Conservation (phyloP, 2,888 invertebrate genomes). For the Digitonthophagus gazella region DNA sequence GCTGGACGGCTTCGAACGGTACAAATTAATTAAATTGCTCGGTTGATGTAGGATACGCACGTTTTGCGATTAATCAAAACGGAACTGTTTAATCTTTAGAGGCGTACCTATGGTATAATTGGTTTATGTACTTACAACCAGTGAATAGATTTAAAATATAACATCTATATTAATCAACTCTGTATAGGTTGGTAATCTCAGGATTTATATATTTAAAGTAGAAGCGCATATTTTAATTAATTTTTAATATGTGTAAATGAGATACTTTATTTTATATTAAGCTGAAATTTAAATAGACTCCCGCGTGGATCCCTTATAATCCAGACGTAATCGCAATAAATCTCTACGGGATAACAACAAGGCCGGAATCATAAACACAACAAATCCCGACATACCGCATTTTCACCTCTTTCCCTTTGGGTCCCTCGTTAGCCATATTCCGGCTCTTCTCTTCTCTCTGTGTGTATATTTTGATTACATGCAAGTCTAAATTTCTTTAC, state of each 20-base stretch:
- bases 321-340: neutral
- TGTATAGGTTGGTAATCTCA: too few species aligned
- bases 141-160: neutral
- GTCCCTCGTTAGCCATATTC: slow-evolving; percentile 6
- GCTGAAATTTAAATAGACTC: neutral
- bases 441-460: neutral
- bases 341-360: neutral
- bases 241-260: too few species aligned
- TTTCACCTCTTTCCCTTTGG: neutral
- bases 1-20: neutral
- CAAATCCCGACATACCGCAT: neutral
- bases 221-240: too few species aligned
- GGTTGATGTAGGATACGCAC: neutral
- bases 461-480: neutral
- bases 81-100: neutral
- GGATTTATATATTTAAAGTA: too few species aligned
- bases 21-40: neutral
- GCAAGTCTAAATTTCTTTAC: neutral
- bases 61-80: neutral
- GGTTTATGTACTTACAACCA: neutral
- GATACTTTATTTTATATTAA: too few species aligned
- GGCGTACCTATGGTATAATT: neutral
- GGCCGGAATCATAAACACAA: neutral
- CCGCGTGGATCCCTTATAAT: neutral
- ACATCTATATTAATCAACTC: too few species aligned